phyloP scores from a whole-genome alignment of 2,888 invertebrate species.

The Thymelicus sylvestris region DNA sequence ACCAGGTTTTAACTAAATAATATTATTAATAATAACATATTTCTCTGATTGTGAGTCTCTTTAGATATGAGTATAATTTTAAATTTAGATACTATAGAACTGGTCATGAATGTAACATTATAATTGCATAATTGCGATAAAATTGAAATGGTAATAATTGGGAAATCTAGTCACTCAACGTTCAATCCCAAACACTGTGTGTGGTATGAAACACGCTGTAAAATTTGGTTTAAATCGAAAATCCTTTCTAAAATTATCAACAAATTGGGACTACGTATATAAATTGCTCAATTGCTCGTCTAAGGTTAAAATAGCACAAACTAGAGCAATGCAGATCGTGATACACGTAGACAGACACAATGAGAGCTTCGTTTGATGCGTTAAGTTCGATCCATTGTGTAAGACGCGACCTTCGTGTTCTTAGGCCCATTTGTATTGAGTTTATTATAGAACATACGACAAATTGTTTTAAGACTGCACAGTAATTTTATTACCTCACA shows the following conservation, averaged over 20 bases:
- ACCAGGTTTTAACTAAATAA: too few relatives aligned
- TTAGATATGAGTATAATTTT: too few relatives aligned
- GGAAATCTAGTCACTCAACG: too few relatives aligned
- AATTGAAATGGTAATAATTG: too few relatives aligned
- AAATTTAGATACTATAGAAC: too few relatives aligned
- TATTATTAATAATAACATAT: too few relatives aligned
- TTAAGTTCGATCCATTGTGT: slow-evolving; percentile 62
- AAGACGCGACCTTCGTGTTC: slow-evolving; percentile 62
- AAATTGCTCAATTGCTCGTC: slow-evolving; percentile 24
- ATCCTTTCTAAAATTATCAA: slow-evolving; percentile 22
- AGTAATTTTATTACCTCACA: not conserved
- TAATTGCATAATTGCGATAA: too few relatives aligned
- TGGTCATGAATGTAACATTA: too few relatives aligned
- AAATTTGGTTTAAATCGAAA: slow-evolving; percentile 8
- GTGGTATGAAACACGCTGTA: too few relatives aligned
- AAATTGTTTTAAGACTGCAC: slow-evolving; percentile 42
- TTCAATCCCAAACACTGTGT: too few relatives aligned
- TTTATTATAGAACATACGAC: slow-evolving; percentile 48
- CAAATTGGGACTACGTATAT: slow-evolving; percentile 8
- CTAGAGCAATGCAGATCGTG: slow-evolving; percentile 60
- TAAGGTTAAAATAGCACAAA: slow-evolving; percentile 33
- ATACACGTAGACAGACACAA: slow-evolving; percentile 62
- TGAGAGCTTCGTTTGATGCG: slow-evolving; percentile 61
- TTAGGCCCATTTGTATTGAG: slow-evolving; percentile 12
- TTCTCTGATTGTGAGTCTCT: too few relatives aligned